phyloP scores from a whole-genome alignment of 2,888 invertebrate genomes.

The Dasypolia templi region DNA sequence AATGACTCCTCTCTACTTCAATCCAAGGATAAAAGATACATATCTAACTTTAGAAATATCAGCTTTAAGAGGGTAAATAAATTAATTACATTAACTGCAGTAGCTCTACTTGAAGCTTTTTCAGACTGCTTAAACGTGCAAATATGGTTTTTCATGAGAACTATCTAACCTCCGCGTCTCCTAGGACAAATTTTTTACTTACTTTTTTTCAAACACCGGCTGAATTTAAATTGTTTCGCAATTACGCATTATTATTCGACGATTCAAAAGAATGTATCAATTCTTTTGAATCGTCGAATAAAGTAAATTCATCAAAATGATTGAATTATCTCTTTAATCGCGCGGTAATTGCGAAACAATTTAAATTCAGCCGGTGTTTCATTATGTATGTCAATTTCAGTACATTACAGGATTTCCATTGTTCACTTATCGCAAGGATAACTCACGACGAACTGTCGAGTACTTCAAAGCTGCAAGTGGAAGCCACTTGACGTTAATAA shows the following conservation, averaged over 20 bases:
- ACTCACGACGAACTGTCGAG: slow-evolving; percentile 44
- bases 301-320: no score
- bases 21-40: no score
- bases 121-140: neutral
- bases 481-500: slow-evolving; percentile 61
- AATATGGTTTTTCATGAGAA: neutral
- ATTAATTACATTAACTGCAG: neutral
- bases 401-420: neutral
- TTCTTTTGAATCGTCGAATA: neutral
- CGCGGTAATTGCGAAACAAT: neutral
- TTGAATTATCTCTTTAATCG: no score
- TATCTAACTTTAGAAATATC: neutral
- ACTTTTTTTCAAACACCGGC: no score
- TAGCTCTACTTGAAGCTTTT: neutral
- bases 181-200: neutral
- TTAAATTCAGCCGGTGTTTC: neutral
- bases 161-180: neutral
- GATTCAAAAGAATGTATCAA: neutral
- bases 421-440: slow-evolving; percentile 31
- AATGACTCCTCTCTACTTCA: neutral
- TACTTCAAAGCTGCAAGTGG: slow-evolving; percentile 34
- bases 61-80: neutral
- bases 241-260: no score
- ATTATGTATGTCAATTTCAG: neutral
- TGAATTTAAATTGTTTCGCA: neutral